A percentile compares a stretch with the other conserved stretches of the same genome.
Conservation (phyloP, 2,888 invertebrate species). For the Tenthredo notha region DNA sequence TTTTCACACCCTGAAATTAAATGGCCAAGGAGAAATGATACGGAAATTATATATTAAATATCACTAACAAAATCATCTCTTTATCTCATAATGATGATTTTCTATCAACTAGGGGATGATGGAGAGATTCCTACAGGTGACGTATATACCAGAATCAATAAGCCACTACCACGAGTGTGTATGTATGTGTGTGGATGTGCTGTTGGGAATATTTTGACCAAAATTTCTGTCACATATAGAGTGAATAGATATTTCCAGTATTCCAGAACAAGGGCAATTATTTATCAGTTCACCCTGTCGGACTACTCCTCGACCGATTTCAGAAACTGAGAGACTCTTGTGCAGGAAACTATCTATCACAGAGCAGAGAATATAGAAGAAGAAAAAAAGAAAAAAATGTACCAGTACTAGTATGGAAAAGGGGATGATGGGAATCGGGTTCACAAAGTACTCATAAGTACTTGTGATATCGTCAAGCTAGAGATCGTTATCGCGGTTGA, state of each 20-base stretch:
- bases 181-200: not conserved
- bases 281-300: not conserved
- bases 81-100: not conserved
- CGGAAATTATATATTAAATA: not conserved
- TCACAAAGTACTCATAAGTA: not conserved
- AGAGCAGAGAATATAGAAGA: not conserved
- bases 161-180: not conserved
- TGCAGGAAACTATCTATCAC: not conserved
- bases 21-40: not conserved
- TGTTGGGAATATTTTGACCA: slow-evolving; percentile 22
- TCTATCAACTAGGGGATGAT: not conserved
- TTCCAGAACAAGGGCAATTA: not conserved
- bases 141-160: slow-evolving; percentile 43
- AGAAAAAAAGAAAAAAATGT: too few relatives aligned
- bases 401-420: not conserved
- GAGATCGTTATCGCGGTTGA: not conserved
- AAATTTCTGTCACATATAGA: not conserved
- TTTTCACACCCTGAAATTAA: not conserved
- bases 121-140: slow-evolving; percentile 44
- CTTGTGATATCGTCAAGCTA: not conserved
- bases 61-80: not conserved
- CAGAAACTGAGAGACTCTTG: not conserved
- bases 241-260: not conserved
- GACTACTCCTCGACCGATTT: slow-evolving; percentile 14
- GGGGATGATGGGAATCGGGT: not conserved